Evolutionary conservation across 2,888 invertebrate species (phyloP).

Genomic region (Catonia carolina): DNA sequence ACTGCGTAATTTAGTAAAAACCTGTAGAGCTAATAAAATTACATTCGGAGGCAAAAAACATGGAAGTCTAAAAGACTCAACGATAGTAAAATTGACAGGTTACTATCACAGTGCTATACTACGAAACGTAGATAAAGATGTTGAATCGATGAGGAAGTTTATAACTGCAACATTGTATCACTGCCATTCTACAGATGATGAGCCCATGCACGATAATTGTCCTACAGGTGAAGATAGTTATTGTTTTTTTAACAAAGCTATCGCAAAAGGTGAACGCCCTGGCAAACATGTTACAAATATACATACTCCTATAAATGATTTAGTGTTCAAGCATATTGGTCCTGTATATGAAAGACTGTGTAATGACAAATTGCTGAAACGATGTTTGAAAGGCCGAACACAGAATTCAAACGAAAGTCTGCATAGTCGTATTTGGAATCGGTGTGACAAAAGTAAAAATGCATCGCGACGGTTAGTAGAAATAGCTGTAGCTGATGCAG

Average conservation of each 20-base stretch:
- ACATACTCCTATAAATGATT: too few species aligned
- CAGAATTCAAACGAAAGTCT: too few species aligned
- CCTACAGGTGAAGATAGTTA: conserved; percentile 2
- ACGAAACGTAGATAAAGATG: neutral
- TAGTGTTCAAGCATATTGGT: too few species aligned
- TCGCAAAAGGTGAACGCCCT: neutral
- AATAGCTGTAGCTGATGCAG: too few species aligned
- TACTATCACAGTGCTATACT: neutral
- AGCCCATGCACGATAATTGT: neutral
- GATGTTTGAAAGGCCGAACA: too few species aligned
- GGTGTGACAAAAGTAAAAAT: too few species aligned
- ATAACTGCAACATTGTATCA: neutral
- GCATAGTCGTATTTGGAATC: too few species aligned
- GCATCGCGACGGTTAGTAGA: too few species aligned
- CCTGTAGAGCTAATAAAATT: neutral
- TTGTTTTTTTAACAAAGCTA: conserved; percentile 2
- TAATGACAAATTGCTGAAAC: too few species aligned
- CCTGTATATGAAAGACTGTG: too few species aligned
- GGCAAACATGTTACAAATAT: neutral
- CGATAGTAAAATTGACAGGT: neutral
- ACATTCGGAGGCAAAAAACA: neutral
- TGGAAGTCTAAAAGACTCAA: neutral
- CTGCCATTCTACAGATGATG: neutral
- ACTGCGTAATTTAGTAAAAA: conserved; percentile 6
- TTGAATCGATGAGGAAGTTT: neutral